Percentiles rank a stretch among this genome's conserved stretches.
phyloP scores from a whole-genome alignment of 2,888 invertebrate species.

The Congeria kusceri region DNA sequence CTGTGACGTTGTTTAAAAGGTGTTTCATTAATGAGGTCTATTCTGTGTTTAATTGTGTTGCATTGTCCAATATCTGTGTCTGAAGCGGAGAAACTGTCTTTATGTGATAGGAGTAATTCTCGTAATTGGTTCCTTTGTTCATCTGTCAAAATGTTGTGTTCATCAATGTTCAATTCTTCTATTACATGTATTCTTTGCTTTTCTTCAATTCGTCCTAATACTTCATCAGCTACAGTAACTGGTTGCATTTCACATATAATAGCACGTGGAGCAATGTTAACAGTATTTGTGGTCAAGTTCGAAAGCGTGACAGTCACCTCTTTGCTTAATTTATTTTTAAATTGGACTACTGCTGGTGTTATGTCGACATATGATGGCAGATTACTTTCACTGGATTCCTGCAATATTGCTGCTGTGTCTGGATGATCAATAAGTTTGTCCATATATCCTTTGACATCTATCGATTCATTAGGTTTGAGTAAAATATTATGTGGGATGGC shows the following conservation, averaged over 20 bases:
- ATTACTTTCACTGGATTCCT: not conserved
- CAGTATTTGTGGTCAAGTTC: conserved; percentile 7
- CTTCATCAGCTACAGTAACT: not conserved
- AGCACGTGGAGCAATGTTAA: not conserved
- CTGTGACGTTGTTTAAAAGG: conserved; percentile 63
- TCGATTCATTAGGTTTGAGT: not conserved
- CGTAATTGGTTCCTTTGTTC: not conserved
- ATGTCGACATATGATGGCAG: not conserved
- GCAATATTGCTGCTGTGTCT: conserved; percentile 6
- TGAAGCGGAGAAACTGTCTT: conserved; percentile 36
- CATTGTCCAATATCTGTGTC: conserved; percentile 52
- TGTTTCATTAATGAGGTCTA: conserved; percentile 39
- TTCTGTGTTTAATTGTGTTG: conserved; percentile 39
- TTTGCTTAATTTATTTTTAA: not conserved
- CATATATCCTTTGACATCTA: conserved; percentile 6
- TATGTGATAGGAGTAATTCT: conserved; percentile 6
- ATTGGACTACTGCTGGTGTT: conserved; percentile 10
- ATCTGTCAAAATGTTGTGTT: not conserved
- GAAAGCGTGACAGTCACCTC: conserved; percentile 4
- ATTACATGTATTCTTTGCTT: not conserved
- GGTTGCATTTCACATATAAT: conserved; percentile 12
- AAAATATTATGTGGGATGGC: conserved; percentile 3
- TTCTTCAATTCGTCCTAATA: conserved; percentile 4
- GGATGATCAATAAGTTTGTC: conserved; percentile 4
- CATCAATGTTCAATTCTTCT: not conserved